phyloP scores from a whole-genome alignment of 2,797 vertebrate species.

The Austrolebias charrua region DNA sequence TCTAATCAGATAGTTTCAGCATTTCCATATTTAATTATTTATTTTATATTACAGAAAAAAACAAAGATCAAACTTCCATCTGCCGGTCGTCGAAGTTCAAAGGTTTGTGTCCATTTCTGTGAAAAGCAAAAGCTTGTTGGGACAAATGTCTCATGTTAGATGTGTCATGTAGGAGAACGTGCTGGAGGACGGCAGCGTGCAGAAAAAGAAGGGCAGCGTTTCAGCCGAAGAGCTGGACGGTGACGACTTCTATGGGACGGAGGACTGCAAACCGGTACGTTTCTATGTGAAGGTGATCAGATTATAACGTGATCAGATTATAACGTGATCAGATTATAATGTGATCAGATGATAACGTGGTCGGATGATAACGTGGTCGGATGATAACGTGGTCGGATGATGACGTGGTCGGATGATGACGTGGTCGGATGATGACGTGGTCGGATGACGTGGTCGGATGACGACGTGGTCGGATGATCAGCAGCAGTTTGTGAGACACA shows the following conservation, averaged over 20 bases:
- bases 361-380: too few species aligned
- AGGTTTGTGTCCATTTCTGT: slow-evolving; percentile 22
- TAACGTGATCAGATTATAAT: too few species aligned
- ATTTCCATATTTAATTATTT: neutral
- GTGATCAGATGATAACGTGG: too few species aligned
- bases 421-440: too few species aligned
- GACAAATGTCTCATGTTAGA: too few species aligned
- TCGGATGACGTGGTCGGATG: neutral
- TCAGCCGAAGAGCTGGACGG: slow-evolving; percentile 28
- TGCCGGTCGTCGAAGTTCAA: slow-evolving; percentile 7
- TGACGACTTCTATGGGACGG: slow-evolving; percentile 11
- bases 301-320: neutral
- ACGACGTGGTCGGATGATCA: neutral
- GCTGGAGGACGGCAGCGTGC: neutral
- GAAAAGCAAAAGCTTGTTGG: too few species aligned
- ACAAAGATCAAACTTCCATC: slow-evolving; percentile 13
- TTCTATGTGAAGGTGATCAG: neutral
- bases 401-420: too few species aligned
- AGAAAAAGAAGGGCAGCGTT: slow-evolving; percentile 34
- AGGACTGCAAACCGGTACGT: slow-evolving; percentile 46
- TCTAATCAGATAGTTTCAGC: neutral
- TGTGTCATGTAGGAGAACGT: slow-evolving; percentile 37
- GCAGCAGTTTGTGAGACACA: neutral
- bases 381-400: too few species aligned
- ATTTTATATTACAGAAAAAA: slow-evolving; percentile 30